Conservation (phyloP, 2,113 vertebrate genomes). For the Xiphorhynchus elegans region DNA sequence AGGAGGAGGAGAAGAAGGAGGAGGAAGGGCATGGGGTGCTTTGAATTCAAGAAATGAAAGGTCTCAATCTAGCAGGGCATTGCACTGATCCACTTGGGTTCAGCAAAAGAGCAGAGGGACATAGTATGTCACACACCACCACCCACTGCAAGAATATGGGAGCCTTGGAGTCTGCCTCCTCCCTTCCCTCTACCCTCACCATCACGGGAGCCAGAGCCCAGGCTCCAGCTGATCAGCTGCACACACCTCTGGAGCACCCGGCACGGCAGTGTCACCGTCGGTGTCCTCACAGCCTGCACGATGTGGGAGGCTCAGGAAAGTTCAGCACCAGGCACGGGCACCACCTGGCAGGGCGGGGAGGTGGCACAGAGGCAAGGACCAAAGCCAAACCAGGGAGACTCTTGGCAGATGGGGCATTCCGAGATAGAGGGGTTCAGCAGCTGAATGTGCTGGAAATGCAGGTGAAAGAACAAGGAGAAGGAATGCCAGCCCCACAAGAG, state of each 20-base stretch:
- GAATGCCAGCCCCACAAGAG: neutral
- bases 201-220: accelerated
- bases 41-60: neutral
- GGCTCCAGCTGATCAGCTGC: neutral
- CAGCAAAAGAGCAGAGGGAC: neutral
- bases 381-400: neutral
- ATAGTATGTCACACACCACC: neutral
- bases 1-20: too few species aligned
- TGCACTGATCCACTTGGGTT: neutral
- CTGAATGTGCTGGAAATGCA: neutral
- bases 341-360: neutral
- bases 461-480: neutral
- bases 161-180: neutral
- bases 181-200: neutral
- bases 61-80: neutral
- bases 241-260: neutral
- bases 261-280: accelerated
- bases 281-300: accelerated
- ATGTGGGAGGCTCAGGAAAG: accelerated
- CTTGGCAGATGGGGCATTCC: neutral
- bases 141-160: neutral
- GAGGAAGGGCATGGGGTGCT: neutral
- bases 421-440: neutral
- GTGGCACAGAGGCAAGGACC: neutral
- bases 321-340: neutral